Evolutionary conservation across 2,888 invertebrate genomes (phyloP).

Genomic region (Ceraclea dissimilis): DNA sequence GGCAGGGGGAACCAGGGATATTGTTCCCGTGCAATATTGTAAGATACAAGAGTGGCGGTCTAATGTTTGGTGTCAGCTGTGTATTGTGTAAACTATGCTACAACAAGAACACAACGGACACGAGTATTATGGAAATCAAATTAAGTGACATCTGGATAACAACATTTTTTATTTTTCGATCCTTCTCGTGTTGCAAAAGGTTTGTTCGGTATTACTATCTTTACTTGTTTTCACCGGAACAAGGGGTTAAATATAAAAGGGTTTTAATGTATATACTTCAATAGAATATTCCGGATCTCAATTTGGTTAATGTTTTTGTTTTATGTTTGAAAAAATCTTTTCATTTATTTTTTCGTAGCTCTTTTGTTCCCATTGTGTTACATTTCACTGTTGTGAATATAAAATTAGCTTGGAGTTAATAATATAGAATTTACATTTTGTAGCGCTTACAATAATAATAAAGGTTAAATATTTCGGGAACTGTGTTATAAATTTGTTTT

Average conservation of each 20-base stretch:
- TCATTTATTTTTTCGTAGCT: neutral
- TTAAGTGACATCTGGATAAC: conserved; percentile 2
- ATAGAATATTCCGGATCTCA: conserved; percentile 1
- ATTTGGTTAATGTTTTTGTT: conserved; percentile 1
- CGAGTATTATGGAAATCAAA: conserved; percentile 1
- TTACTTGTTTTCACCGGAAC: neutral
- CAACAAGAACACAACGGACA: neutral
- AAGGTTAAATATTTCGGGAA: conserved; percentile 1
- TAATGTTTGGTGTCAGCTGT: too few relatives aligned
- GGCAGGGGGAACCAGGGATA: too few relatives aligned
- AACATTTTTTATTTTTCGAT: neutral
- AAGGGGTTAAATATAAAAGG: neutral
- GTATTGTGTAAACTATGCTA: too few relatives aligned
- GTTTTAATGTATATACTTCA: neutral
- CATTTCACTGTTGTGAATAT: neutral
- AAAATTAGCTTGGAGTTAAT: conserved; percentile 2
- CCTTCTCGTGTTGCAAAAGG: neutral
- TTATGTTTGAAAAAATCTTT: neutral
- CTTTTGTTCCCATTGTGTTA: neutral
- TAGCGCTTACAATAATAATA: neutral
- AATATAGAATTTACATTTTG: conserved; percentile 2
- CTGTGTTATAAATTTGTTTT: neutral
- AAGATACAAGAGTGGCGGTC: too few relatives aligned
- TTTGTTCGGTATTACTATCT: neutral
- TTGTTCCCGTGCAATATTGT: too few relatives aligned